Evolutionary conservation across 2,113 vertebrate species (phyloP).

Genomic region (Grantiella picta): DNA sequence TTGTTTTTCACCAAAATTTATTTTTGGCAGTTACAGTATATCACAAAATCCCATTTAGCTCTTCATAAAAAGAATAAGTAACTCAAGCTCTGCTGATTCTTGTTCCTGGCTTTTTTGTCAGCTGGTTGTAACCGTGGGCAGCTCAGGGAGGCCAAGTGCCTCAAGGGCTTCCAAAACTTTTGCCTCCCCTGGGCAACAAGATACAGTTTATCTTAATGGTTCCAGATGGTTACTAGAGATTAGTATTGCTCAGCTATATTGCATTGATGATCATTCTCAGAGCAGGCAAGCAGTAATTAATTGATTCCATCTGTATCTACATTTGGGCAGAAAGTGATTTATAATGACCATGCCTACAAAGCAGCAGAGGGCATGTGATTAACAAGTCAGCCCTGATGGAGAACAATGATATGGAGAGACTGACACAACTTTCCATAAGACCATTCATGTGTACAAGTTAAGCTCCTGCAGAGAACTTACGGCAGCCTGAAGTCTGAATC

Average conservation of each 20-base stretch:
- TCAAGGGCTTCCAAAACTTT: not conserved
- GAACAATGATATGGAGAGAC: not conserved
- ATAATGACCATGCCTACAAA: not conserved
- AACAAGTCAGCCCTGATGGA: not conserved
- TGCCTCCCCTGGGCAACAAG: not conserved
- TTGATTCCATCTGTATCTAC: constrained; percentile 13
- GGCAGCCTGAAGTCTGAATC: not conserved
- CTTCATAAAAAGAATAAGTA: not conserved
- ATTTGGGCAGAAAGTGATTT: not conserved
- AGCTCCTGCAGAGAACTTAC: not conserved
- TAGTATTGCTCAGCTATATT: not conserved
- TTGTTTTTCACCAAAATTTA: not conserved
- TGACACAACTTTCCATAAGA: not conserved
- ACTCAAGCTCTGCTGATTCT: not conserved
- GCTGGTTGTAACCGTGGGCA: not conserved
- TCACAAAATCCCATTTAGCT: not conserved
- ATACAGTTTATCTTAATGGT: not conserved
- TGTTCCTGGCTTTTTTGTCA: not conserved
- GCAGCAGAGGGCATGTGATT: not conserved
- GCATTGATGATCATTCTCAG: not conserved
- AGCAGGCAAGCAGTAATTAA: not conserved
- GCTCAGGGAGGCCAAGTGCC: not conserved
- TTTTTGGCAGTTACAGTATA: not conserved
- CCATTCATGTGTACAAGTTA: not conserved
- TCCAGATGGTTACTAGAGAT: constrained; percentile 1